Conservation (phyloP, 2,888 invertebrate species). For the Drosophila mulleri region DNA sequence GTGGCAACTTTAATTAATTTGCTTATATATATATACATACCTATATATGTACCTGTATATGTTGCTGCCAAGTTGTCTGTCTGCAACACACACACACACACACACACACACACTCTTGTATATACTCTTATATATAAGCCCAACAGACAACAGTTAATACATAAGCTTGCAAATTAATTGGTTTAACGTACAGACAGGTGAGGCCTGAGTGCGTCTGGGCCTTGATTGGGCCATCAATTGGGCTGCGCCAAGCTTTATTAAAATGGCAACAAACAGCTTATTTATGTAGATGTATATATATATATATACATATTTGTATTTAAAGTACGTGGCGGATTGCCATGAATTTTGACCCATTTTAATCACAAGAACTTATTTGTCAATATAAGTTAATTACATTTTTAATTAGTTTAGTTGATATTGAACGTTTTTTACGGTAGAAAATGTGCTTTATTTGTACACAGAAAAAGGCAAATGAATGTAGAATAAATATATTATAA, state of each 20-base stretch:
- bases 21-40: constrained; percentile 57
- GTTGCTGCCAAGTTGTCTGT: constrained; percentile 46
- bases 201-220: constrained; percentile 45
- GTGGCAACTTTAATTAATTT: constrained; percentile 83
- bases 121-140: constrained; percentile 27
- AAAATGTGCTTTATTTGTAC: too few relatives aligned
- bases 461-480: background rate
- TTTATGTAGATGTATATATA: background rate
- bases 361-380: constrained; percentile 2
- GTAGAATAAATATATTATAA: background rate
- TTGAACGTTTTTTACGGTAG: background rate
- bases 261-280: constrained; percentile 17
- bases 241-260: constrained; percentile 49
- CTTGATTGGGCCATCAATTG: constrained; percentile 31
- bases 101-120: constrained; percentile 9
- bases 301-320: constrained; percentile 5
- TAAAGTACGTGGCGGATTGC: constrained; percentile 9
- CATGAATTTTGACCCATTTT: constrained; percentile 14
- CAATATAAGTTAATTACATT: background rate
- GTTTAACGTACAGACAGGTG: constrained; percentile 40
- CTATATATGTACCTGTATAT: constrained; percentile 21
- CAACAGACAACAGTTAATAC: constrained; percentile 46
- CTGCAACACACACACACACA: constrained; percentile 3
- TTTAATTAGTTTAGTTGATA: background rate
- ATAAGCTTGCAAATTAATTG: constrained; percentile 61